Percentiles rank a stretch among this genome's conserved stretches.
Evolutionary conservation across 1,140 invertebrate genomes (phyloP).

Genomic region (Eupristina koningsbergeri): DNA sequence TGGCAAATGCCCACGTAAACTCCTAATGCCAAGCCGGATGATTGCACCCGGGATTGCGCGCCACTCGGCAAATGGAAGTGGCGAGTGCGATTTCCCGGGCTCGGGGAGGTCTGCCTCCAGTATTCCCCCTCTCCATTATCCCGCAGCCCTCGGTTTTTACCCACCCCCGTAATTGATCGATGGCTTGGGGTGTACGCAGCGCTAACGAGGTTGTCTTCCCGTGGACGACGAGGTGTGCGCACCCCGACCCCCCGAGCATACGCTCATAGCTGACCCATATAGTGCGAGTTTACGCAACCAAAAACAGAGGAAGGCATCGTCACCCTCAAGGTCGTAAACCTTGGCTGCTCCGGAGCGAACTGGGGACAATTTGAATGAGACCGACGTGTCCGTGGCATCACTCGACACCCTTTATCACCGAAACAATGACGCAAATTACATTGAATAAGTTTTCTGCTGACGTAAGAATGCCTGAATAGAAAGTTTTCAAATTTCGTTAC

Average conservation of each 20-base stretch:
- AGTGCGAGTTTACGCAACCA: too few relatives aligned
- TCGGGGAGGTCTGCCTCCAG: too few relatives aligned
- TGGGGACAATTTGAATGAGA: not conserved
- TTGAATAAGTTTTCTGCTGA: too few relatives aligned
- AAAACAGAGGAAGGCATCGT: not conserved
- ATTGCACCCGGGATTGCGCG: slow-evolving; percentile 20
- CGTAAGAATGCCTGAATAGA: too few relatives aligned
- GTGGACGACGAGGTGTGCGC: not conserved
- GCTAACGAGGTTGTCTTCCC: not conserved
- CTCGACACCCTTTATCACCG: too few relatives aligned
- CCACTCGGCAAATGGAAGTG: too few relatives aligned
- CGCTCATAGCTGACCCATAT: too few relatives aligned
- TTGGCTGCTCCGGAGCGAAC: not conserved
- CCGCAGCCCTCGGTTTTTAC: not conserved
- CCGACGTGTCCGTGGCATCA: too few relatives aligned
- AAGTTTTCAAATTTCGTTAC: too few relatives aligned
- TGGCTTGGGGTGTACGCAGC: not conserved
- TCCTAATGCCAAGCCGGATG: not conserved
- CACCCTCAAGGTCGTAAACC: slow-evolving; percentile 20
- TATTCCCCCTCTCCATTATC: not conserved
- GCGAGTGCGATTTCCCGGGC: too few relatives aligned
- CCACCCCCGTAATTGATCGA: slow-evolving; percentile 29
- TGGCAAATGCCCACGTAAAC: too few relatives aligned
- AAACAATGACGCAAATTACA: not conserved
- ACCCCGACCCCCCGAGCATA: too few relatives aligned